Evolutionary conservation across 2,797 vertebrate genomes (phyloP), one percentile per base, ranked within the genome.

Genomic region (Sebastes wilsoni): DNA sequence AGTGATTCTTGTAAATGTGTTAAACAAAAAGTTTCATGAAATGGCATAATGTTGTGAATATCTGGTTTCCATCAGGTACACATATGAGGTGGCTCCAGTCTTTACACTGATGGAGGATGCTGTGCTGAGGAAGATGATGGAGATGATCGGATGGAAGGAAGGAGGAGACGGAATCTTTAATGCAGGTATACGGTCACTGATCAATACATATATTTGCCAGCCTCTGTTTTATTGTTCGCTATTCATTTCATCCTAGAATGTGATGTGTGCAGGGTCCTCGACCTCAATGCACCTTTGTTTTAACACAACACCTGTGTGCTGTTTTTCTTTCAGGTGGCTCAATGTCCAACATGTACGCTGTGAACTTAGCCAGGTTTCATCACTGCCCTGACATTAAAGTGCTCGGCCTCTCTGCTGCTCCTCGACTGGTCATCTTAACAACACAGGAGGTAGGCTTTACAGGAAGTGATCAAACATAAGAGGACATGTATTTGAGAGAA

Each of bases 301-400:
- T 46, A 46, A 18, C 42, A 46, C 38, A 49, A 18, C 49, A n/a
- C 49, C 8, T 52, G 49, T 52, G 8, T 9, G 49, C 20, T 52
- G 8, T 36, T 25, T 60, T 84, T 72, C 90, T 83, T 92, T 20
- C 93, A 97, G 97, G 97, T 88, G 97, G 97, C 27, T 97, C 97
- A 7, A 91, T 97, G 89, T 98, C 97, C 77, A 97, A 97, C 83
- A 97, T 98, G 96, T 97, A 97, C 22, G 97, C 97, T 22, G 93
- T 97, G 88, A 97, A 97, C 76, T 84, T 97, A 49, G 97, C 97
- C 80, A 95, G 97, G 85, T 97, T 96, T 85, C 94, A 80, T 46
- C 93, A 91, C 81, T 96, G 88, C 60, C 97, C 97, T 11, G 94
- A 96, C n/a, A 91, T 97, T 83, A 97, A 97, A 82, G 96, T 97